These are phyloP conservation scores for Tichodroma muraria DNA, from an alignment of 2,113 vertebrate genomes.

Conservation along the genomic window DNA sequence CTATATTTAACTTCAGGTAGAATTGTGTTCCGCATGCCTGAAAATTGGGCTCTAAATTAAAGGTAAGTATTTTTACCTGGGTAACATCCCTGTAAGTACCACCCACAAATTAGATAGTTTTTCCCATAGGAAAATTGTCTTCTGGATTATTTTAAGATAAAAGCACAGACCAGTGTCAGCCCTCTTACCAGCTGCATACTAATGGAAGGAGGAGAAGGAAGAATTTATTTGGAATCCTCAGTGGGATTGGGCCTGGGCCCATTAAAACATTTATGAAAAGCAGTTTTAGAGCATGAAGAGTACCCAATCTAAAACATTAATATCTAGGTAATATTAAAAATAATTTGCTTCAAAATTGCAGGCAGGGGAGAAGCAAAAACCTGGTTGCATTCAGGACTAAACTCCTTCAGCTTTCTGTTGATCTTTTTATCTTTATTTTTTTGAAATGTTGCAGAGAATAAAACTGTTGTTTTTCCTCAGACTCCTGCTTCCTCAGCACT, in stretches of 20 bases:
- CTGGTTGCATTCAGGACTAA: background rate
- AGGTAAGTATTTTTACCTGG: background rate
- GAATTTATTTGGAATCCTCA: slow-evolving; percentile 37
- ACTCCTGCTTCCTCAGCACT: background rate
- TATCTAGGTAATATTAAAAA: slow-evolving; percentile 51
- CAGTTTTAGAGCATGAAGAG: slow-evolving; percentile 19
- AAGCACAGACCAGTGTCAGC: background rate
- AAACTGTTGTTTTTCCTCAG: background rate
- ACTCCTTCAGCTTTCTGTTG: background rate
- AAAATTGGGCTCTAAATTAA: slow-evolving; percentile 31
- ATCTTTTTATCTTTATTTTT: background rate
- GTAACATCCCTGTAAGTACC: background rate
- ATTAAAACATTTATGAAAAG: slow-evolving; percentile 56
- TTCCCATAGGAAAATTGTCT: background rate
- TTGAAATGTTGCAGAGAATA: background rate
- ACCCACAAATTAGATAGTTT: background rate
- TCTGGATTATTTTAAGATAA: slow-evolving; percentile 14
- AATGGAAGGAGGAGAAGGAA: background rate
- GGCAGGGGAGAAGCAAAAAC: background rate
- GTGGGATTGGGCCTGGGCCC: slow-evolving; percentile 5
- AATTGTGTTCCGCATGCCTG: background rate
- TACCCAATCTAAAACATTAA: slow-evolving; percentile 46
- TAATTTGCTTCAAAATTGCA: slow-evolving; percentile 56
- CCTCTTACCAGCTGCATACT: background rate
- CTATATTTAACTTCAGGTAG: background rate